phyloP scores from a whole-genome alignment of 2,888 invertebrate species.

The Strigamia crassipes region DNA sequence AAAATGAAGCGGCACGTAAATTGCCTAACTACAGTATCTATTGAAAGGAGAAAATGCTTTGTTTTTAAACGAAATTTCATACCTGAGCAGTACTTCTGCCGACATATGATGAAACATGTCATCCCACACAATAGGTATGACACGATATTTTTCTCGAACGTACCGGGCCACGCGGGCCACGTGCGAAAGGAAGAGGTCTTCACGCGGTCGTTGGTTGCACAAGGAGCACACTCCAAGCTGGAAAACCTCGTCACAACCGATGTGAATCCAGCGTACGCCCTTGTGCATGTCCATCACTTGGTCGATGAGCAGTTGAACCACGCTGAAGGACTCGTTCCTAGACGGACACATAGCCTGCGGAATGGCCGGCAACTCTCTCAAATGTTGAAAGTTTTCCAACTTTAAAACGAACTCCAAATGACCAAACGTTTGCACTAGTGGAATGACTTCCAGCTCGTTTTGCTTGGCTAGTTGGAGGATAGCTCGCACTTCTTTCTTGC shows the following conservation, averaged over 20 bases:
- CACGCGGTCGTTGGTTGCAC: slow-evolving; percentile 59
- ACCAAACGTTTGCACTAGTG: slow-evolving; percentile 64
- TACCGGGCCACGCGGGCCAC: slow-evolving; percentile 67
- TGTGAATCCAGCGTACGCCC: slow-evolving; percentile 64
- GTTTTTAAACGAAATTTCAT: neutral
- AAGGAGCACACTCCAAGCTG: slow-evolving; percentile 71
- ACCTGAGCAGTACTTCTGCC: slow-evolving; percentile 62
- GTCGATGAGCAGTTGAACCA: slow-evolving; percentile 57
- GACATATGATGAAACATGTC: slow-evolving; percentile 75
- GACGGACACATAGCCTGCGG: slow-evolving; percentile 67
- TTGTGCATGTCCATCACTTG: slow-evolving; percentile 58
- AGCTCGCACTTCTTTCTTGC: slow-evolving; percentile 54
- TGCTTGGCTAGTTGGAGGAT: slow-evolving; percentile 56
- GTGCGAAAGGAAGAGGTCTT: slow-evolving; percentile 60
- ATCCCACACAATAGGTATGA: slow-evolving; percentile 76
- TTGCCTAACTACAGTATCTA: too few species aligned
- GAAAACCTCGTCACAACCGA: slow-evolving; percentile 76
- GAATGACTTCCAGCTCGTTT: slow-evolving; percentile 64
- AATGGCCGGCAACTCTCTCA: slow-evolving; percentile 70
- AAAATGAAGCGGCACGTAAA: too few species aligned
- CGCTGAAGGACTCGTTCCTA: slow-evolving; percentile 56
- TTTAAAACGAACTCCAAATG: slow-evolving; percentile 74
- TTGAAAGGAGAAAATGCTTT: too few species aligned
- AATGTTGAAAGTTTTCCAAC: slow-evolving; percentile 67
- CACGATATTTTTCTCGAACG: slow-evolving; percentile 65